Base-by-base conservation (phyloP, 1,140 invertebrate species). In the Asobara japonica region DNA sequence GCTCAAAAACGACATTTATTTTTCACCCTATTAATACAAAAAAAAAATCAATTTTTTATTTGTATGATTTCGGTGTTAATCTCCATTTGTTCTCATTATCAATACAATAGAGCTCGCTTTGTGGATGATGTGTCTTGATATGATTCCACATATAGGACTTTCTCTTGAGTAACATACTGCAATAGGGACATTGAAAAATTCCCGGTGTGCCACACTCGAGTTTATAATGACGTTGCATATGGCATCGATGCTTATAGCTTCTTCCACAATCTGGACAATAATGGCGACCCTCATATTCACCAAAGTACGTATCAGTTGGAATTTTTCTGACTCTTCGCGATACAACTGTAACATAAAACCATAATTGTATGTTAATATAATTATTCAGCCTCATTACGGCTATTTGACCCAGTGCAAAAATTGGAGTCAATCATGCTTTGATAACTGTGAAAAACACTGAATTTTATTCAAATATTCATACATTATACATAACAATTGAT, bases 181-280 rank as follows among this genome's bases (percentile, higher is more conserved):
- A 89, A 73, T 81, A 73, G 6, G 83, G 85, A 76, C 89, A 90
- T 60, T 87, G 84, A 73, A 89, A 87, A 71, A 85, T 78, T 10
- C 88, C 87, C 65, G 88, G 87, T 31, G 87, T 82, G 7, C 89
- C 89, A 69, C 88, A 89, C 71, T 89, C 86, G 78, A 80, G 85
- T 48, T 75, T 75, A 3, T 75, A 72, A 38, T 82, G 80, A 86
- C 84, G 51, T 90, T 87, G 0, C 89, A 90, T 75, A 33, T 73
- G 60, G 16, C 48, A 36, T 18, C 56, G 27, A 11, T 73, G 51
- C 0, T 65, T 62, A 45, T 73, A 73, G 33, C 66, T 45, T 30
- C 60, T 45, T 36, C 27, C 51, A 62, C 72, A 73, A 31, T 27
- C 31, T 7, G 18, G 2, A 20, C 72, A 73, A 61, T n/a, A 3